phyloP scores from a whole-genome alignment of 2,888 invertebrate genomes.

The Meghimatium bilineatum region DNA sequence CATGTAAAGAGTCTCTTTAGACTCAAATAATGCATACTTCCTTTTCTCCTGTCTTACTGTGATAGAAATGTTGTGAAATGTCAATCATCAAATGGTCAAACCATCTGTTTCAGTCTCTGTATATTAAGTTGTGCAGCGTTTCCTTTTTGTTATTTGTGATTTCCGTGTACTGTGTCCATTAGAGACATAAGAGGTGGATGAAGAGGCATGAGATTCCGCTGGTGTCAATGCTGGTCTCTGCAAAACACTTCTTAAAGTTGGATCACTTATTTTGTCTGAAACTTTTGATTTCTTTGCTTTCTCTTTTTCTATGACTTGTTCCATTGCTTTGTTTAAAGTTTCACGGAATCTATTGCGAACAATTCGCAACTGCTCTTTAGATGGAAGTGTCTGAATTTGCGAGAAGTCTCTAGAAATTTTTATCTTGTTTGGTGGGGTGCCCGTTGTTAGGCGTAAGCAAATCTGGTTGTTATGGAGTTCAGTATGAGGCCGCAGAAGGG shows the following conservation, averaged over 20 bases:
- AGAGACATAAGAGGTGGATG: neutral
- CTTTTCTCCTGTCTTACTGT: no score
- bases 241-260: slow-evolving; percentile 34
- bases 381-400: slow-evolving; percentile 49
- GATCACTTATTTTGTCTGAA: slow-evolving; percentile 20
- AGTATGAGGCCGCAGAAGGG: slow-evolving; percentile 44
- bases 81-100: neutral
- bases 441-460: slow-evolving; percentile 37
- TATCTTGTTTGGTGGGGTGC: slow-evolving; percentile 46
- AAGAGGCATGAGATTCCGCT: neutral
- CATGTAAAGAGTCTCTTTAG: no score
- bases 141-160: slow-evolving; percentile 14
- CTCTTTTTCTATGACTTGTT: slow-evolving; percentile 43
- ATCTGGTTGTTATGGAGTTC: slow-evolving; percentile 46
- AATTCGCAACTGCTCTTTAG: slow-evolving; percentile 49
- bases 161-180: neutral
- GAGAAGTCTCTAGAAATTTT: slow-evolving; percentile 49
- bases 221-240: slow-evolving; percentile 17
- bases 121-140: slow-evolving; percentile 8
- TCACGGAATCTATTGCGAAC: slow-evolving; percentile 48
- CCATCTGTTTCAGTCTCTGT: neutral
- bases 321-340: slow-evolving; percentile 46
- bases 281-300: slow-evolving; percentile 12
- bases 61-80: no score
- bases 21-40: no score